Evolutionary conservation across 2,113 vertebrate species (phyloP).

Genomic region (Rhodinocichla rosea): DNA sequence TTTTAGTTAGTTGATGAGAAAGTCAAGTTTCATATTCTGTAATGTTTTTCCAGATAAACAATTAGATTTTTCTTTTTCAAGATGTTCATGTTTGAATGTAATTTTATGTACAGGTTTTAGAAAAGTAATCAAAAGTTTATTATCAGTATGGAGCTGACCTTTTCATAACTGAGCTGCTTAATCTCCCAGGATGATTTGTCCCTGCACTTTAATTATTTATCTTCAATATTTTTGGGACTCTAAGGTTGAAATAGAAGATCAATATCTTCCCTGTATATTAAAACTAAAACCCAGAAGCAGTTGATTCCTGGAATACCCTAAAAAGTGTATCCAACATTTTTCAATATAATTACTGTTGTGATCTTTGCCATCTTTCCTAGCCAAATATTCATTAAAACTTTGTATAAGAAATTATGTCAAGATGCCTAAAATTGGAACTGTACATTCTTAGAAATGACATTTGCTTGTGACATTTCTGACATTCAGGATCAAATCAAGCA

Average conservation of each 20-base stretch:
- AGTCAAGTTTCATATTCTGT: not conserved
- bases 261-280: not conserved
- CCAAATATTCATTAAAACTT: not conserved
- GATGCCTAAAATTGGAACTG: not conserved
- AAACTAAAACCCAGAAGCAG: not conserved
- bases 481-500: not conserved
- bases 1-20: not conserved
- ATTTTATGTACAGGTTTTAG: not conserved
- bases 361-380: not conserved
- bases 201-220: slow-evolving; percentile 19
- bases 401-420: not conserved
- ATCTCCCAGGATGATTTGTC: not conserved
- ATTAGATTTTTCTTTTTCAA: not conserved
- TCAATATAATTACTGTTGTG: not conserved
- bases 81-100: not conserved
- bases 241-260: not conserved
- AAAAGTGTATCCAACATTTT: not conserved
- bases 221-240: not conserved
- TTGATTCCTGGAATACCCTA: not conserved
- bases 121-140: slow-evolving; percentile 9
- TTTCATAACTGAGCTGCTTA: not conserved
- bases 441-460: not conserved
- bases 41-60: not conserved
- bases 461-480: not conserved
- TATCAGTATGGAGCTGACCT: not conserved